Evolutionary conservation across 2,888 invertebrate species (phyloP), one percentile per base, ranked within the genome.

Genomic region (Pseudococcus jackbeardsleyi): DNA sequence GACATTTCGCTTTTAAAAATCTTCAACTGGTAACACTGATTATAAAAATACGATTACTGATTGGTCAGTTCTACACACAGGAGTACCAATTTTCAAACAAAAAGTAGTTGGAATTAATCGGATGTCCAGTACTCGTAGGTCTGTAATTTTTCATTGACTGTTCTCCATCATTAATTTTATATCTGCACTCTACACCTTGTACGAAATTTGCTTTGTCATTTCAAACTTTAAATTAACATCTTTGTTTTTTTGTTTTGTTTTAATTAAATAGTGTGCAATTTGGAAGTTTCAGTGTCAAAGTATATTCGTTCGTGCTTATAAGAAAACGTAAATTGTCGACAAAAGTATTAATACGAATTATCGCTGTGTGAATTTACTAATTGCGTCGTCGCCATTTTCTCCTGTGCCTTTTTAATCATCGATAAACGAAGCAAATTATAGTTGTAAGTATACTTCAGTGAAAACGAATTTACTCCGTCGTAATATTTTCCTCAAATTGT

Each of bases 371-470:
- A 82, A 46, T 82, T 46, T 82, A 82, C 46, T 46, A 82, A 82
- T 46, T 82, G 79, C 79, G 79, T 82, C 79, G 79, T 82, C 79
- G 79, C 79, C 79, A 82, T 82, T 82, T 82, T 82, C 79, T 82
- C 26, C 42, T 42, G 39, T 19, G 19, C 42, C 79, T 46, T 79
- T 79, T 39, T 82, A 82, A 82, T 82, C 79, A 82, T 19, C 79
- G 79, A 82, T 82, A 82, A 33, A 82, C 79, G 79, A 82, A 82
- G 46, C 79, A 82, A 82, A 82, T 82, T 46, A 42, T 46, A 82
- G 42, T 72, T 82, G 79, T 82, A 82, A 82, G 79, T 82, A 82
- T 46, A 19, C 19, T 12, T 22, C 9, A 82, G 17, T n/a, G 42
- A 46, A 82, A 82, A 8, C 42, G 42, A 82, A 82, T 82, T 7